Percentiles rank a stretch among this genome's conserved stretches.
Evolutionary conservation across 30 jellyfish, hydroid and myxozoan species (phyloP).

Genomic region (Morbakka virulenta): DNA sequence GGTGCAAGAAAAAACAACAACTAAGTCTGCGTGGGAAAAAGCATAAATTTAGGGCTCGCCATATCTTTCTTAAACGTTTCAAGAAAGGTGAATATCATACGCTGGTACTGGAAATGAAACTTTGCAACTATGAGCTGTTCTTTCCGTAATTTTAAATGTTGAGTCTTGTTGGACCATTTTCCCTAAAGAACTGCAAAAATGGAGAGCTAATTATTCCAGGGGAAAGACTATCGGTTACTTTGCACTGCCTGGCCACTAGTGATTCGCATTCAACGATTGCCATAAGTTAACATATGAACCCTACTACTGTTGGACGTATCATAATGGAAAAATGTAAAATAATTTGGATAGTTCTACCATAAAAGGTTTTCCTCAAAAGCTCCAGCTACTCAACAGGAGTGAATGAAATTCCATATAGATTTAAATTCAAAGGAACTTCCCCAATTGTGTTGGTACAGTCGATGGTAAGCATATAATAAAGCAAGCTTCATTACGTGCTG

Average conservation of each 20-base stretch:
- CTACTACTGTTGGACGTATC: constrained; percentile 52
- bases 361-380: constrained; percentile 37
- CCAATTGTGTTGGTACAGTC: constrained; percentile 40
- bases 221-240: constrained; percentile 58
- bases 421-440: constrained; percentile 4
- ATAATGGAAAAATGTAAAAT: constrained; percentile 40
- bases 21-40: constrained; percentile 11
- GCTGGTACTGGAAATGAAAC: constrained; percentile 53
- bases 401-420: constrained; percentile 10
- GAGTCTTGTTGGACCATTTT: constrained; percentile 40
- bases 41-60: constrained; percentile 36
- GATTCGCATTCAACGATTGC: constrained; percentile 72
- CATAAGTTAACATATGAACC: constrained; percentile 56
- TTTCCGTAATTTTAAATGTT: constrained; percentile 21
- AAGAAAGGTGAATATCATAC: constrained; percentile 41
- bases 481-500: constrained; percentile 51
- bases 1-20: constrained; percentile 23
- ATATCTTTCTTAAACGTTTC: neutral
- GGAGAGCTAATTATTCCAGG: constrained; percentile 39
- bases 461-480: too few species aligned
- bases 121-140: constrained; percentile 41
- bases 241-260: constrained; percentile 64
- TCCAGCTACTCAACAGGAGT: constrained; percentile 32
- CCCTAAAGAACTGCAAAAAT: constrained; percentile 18
- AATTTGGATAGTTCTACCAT: constrained; percentile 30